phyloP scores from a whole-genome alignment of 2,113 vertebrate species.

The Myocastor coypus region DNA sequence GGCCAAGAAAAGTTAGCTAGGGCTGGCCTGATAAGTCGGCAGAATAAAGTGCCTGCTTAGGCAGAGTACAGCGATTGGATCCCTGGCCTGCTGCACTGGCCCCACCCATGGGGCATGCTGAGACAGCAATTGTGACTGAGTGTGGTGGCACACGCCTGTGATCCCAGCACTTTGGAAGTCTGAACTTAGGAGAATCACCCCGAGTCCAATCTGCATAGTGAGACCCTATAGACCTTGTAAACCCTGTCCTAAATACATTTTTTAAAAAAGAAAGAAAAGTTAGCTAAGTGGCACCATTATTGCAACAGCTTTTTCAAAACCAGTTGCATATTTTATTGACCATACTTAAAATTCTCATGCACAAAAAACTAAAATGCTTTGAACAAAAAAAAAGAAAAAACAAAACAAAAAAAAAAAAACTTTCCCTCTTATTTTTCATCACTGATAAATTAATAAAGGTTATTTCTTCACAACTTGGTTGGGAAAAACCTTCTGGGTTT shows the following conservation, averaged over 20 bases:
- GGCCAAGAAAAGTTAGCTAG: not conserved
- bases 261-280: not conserved
- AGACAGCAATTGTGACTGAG: too few relatives aligned
- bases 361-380: constrained; percentile 38
- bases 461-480: constrained; percentile 64
- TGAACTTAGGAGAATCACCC: too few relatives aligned
- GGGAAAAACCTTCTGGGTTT: constrained; percentile 26
- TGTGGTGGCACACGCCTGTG: too few relatives aligned
- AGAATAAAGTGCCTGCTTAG: too few relatives aligned
- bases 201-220: too few relatives aligned
- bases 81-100: too few relatives aligned
- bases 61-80: too few relatives aligned
- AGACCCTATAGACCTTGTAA: too few relatives aligned
- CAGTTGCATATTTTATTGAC: not conserved
- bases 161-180: too few relatives aligned
- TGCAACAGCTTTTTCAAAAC: constrained; percentile 51
- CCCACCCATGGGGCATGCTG: too few relatives aligned
- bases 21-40: too few relatives aligned
- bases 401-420: not conserved
- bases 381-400: not conserved
- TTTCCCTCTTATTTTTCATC: constrained; percentile 38
- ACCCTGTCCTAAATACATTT: too few relatives aligned
- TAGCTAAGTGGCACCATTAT: not conserved
- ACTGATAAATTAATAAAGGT: constrained; percentile 62
- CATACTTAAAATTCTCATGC: not conserved